These are phyloP conservation scores for Sympetrum striolatum DNA, from an alignment of 2,888 invertebrate species.

Conservation along the genomic window DNA sequence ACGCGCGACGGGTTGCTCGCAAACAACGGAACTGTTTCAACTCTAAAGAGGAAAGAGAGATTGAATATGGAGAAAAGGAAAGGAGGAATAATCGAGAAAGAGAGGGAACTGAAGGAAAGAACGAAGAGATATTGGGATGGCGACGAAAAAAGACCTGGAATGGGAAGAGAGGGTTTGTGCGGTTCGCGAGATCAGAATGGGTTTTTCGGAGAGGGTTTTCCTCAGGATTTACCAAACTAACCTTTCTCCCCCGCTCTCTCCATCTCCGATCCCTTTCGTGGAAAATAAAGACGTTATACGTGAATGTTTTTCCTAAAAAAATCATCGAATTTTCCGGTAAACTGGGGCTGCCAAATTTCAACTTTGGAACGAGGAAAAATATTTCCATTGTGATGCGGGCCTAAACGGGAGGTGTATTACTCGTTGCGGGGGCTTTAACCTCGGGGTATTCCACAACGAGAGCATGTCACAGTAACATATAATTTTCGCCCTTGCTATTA, in stretches of 20 bases:
- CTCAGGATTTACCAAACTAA: slow-evolving; percentile 23
- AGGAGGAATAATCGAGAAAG: not conserved
- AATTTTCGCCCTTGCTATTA: too few relatives aligned
- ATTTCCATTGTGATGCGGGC: not conserved
- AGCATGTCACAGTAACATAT: too few relatives aligned
- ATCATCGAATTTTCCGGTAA: too few relatives aligned
- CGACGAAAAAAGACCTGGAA: too few relatives aligned
- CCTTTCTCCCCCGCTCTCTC: not conserved
- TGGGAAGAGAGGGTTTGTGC: not conserved
- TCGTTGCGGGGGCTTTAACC: not conserved
- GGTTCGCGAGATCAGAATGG: not conserved
- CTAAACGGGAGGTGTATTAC: not conserved
- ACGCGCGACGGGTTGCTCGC: too few relatives aligned
- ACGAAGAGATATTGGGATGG: not conserved
- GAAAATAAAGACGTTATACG: not conserved
- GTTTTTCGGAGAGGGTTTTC: not conserved
- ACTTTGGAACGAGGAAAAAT: too few relatives aligned
- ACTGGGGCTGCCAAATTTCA: too few relatives aligned
- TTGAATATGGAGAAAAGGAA: too few relatives aligned
- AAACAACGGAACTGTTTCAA: too few relatives aligned
- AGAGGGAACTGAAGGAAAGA: not conserved
- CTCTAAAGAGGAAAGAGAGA: too few relatives aligned
- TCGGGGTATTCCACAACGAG: too few relatives aligned
- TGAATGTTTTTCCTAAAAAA: too few relatives aligned
- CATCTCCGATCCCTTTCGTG: not conserved